Evolutionary conservation across 2,113 vertebrate genomes (phyloP), one percentile per base, ranked within the genome.

Genomic region (Caloenas nicobarica): DNA sequence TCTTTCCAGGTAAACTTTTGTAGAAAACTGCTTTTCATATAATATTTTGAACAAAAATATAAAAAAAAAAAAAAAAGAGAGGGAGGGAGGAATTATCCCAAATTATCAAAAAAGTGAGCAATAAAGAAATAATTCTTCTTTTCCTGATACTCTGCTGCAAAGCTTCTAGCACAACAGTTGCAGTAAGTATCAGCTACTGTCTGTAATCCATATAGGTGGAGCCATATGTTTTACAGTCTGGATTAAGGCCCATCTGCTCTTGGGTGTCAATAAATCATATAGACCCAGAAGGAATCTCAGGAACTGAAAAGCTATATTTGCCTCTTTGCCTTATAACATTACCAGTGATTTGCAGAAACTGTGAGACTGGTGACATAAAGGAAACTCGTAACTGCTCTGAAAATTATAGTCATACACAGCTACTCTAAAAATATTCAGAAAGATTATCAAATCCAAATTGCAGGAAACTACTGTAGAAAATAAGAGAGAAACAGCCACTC

Each of bases 241-340:
- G 87, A 94, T 88, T 93, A 90, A 86, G 71, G 89, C 29, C 61
- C 54, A 89, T 77, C 70, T 89, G 85, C 91, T 96, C 82, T 80
- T 62, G 19, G 40, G 25, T 80, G 81, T 87, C 78, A 66, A 58
- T 80, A 89, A 88, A 89, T 91, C 89, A 81, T 24, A 62, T 22
- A 77, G 70, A 79, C 28, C 44, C 89, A 53, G 42, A 62, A 89
- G 68, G 74, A 64, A 92, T 82, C 54, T 86, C 84, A 94, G 62
- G 58, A 89, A 91, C 1, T 79, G 57, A 26, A 95, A 95, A 91
- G 40, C 60, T 92, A 23, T 14, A 19, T 60, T 78, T 79, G 71
- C 44, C 8, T 84, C 77, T 86, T 81, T 69, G 77, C 31, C 40
- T 77, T 76, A 19, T 34, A 70, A 28, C 36, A 42, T 73, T 77